phyloP scores from a whole-genome alignment of 2,888 invertebrate species.

The Diaperis boleti region DNA sequence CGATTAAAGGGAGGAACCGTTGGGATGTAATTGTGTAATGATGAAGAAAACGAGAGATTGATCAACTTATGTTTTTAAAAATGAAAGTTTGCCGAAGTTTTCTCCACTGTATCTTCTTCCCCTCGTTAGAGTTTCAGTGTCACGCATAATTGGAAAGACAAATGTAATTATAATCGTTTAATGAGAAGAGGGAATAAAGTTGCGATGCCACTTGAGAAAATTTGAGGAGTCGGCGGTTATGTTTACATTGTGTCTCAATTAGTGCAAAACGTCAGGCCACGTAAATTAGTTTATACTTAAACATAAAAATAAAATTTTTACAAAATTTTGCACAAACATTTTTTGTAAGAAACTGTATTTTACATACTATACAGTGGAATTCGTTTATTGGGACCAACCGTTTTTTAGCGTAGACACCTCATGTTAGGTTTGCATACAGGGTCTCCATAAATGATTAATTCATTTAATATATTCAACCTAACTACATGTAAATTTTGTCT shows the following conservation, averaged over 20 bases:
- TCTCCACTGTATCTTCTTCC: slow-evolving; percentile 47
- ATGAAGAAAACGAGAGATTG: slow-evolving; percentile 51
- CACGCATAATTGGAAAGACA: slow-evolving; percentile 62
- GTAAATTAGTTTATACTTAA: too few species aligned
- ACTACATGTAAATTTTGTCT: too few species aligned
- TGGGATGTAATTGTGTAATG: slow-evolving; percentile 45
- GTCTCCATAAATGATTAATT: too few species aligned
- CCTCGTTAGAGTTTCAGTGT: slow-evolving; percentile 57
- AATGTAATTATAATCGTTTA: slow-evolving; percentile 62
- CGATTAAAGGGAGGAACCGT: slow-evolving; percentile 38
- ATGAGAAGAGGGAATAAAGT: slow-evolving; percentile 54
- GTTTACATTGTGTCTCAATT: slow-evolving; percentile 1
- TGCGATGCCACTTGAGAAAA: slow-evolving; percentile 35
- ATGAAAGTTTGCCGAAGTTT: slow-evolving; percentile 51
- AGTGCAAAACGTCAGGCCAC: too few species aligned
- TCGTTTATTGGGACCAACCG: too few species aligned
- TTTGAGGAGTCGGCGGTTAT: slow-evolving; percentile 22
- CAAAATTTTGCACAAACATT: too few species aligned
- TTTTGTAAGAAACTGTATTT: too few species aligned
- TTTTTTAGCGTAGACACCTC: too few species aligned
- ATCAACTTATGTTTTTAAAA: slow-evolving; percentile 56
- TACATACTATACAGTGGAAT: too few species aligned
- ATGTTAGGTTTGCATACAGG: too few species aligned
- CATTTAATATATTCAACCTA: too few species aligned
- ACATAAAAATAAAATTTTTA: too few species aligned